Percentiles rank a stretch among this genome's conserved stretches.
These are phyloP conservation scores for Sycobia sp. DNA, from an alignment of 1,140 invertebrate species.

Conservation along the genomic window DNA sequence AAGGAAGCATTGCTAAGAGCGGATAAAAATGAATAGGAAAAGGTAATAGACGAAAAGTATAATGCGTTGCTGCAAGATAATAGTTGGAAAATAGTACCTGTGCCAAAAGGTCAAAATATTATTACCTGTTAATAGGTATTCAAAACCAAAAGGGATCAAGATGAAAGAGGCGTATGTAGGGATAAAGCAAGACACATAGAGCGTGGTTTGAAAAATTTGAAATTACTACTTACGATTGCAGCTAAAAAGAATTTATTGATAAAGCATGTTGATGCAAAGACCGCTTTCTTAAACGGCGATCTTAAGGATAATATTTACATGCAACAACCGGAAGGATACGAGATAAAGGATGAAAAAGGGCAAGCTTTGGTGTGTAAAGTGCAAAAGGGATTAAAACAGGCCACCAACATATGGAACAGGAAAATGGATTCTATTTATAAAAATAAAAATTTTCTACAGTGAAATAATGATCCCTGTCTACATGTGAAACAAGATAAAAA, in stretches of 20 bases:
- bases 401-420: too few species aligned
- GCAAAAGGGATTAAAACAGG: constrained; percentile 55
- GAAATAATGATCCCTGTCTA: constrained; percentile 11
- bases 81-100: too few species aligned
- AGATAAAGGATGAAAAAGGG: too few species aligned
- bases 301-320: constrained; percentile 51
- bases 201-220: constrained; percentile 36
- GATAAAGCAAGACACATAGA: constrained; percentile 31
- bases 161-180: too few species aligned
- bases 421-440: background rate
- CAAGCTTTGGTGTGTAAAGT: constrained; percentile 47
- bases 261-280: too few species aligned
- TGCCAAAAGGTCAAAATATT: too few species aligned
- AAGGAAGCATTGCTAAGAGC: too few species aligned
- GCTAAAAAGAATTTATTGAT: constrained; percentile 29
- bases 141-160: too few species aligned
- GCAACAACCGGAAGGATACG: constrained; percentile 52
- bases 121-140: too few species aligned
- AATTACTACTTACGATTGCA: constrained; percentile 12
- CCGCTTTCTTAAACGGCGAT: constrained; percentile 53
- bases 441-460: background rate
- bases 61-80: background rate
- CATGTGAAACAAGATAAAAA: constrained; percentile 41
- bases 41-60: constrained; percentile 4
- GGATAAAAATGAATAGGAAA: background rate